Percentiles rank a stretch among this genome's conserved stretches.
Conservation (phyloP, 1,140 invertebrate species). For the Lordiphosa clarofinis region DNA sequence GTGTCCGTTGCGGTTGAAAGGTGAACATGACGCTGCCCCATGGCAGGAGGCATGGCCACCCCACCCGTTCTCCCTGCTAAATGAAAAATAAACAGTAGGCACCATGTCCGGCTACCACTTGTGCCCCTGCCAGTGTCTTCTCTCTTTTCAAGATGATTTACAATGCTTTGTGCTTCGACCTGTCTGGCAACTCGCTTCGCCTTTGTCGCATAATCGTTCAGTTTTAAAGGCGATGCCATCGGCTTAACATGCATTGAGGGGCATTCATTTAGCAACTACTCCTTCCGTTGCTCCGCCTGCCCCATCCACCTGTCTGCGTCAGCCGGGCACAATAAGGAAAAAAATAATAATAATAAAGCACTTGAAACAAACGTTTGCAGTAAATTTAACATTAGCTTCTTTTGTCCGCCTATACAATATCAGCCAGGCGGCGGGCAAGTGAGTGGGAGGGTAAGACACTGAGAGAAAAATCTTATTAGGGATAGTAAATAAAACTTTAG, state of each 20-base stretch:
- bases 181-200: neutral
- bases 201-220: conserved; percentile 65
- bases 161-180: conserved; percentile 39
- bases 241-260: conserved; percentile 54
- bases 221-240: conserved; percentile 46
- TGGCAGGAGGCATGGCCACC: conserved; percentile 30
- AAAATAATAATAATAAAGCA: conserved; percentile 75
- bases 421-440: conserved; percentile 23
- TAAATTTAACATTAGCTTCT: conserved; percentile 77
- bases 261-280: conserved; percentile 25
- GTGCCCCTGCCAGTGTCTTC: conserved; percentile 16
- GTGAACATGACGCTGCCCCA: conserved; percentile 56
- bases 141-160: conserved; percentile 63
- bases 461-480: too few species aligned
- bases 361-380: conserved; percentile 77
- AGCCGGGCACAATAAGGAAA: conserved; percentile 22
- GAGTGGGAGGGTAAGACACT: conserved; percentile 10
- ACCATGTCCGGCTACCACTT: conserved; percentile 33
- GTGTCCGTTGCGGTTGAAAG: conserved; percentile 73
- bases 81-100: conserved; percentile 75
- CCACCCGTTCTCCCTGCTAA: conserved; percentile 35
- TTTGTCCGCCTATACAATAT: conserved; percentile 67
- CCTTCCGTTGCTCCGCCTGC: neutral
- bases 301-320: conserved; percentile 13
- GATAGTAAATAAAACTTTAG: too few species aligned